Percentiles rank a stretch among this genome's conserved stretches.
phyloP scores from a whole-genome alignment of 1,140 invertebrate species.

The Pogonognathellus flavescens region DNA sequence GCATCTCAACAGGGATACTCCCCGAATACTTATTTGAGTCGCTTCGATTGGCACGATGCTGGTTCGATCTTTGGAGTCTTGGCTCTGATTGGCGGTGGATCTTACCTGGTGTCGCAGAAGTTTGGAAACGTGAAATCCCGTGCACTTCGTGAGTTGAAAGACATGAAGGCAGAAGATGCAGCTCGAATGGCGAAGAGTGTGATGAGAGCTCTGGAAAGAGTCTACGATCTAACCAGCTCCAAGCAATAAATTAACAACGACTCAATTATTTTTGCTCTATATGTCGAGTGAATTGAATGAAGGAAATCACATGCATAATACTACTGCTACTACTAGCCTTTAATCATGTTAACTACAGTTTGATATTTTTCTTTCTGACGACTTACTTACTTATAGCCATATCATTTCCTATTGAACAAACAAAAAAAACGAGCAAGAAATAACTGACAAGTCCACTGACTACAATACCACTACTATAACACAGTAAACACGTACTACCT shows the following conservation, averaged over 20 bases:
- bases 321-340: not conserved
- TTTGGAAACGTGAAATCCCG: conserved; percentile 46
- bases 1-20: not conserved
- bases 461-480: not conserved
- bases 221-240: conserved; percentile 54
- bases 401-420: not conserved
- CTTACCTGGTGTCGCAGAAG: conserved; percentile 52
- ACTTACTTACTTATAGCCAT: not conserved
- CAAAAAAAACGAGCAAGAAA: not conserved
- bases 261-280: not conserved
- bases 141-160: conserved; percentile 61
- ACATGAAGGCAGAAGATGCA: conserved; percentile 61
- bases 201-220: conserved; percentile 61
- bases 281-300: conserved; percentile 4
- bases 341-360: not conserved
- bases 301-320: not conserved
- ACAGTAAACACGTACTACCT: not conserved
- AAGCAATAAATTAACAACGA: conserved; percentile 6
- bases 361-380: not conserved
- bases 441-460: conserved; percentile 38
- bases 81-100: conserved; percentile 54
- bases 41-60: not conserved
- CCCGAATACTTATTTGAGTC: not conserved
- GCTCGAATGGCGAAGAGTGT: conserved; percentile 62
- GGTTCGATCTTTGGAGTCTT: conserved; percentile 11